Conservation (phyloP, 2,797 vertebrate genomes). For the Thunnus albacares region DNA sequence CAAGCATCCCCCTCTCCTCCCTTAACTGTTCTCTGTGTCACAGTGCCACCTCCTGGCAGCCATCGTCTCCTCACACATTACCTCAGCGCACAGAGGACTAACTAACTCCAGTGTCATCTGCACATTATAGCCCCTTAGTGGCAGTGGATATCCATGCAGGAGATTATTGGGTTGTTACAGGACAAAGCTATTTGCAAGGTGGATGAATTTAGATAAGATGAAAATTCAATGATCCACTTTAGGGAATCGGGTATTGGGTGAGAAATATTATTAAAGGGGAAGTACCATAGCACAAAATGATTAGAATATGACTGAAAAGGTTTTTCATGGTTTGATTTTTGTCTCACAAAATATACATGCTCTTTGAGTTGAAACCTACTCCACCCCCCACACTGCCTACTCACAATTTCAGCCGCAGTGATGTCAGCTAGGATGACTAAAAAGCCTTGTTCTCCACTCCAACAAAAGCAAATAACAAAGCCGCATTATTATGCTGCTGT, state of each 20-base stretch:
- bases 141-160: neutral
- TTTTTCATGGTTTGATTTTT: neutral
- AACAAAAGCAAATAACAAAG: no score
- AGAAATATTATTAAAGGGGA: neutral
- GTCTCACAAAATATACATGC: neutral
- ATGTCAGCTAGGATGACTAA: no score
- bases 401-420: neutral
- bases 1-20: constrained; percentile 31
- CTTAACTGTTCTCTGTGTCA: constrained; percentile 9
- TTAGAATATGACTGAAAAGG: neutral
- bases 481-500: no score
- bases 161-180: neutral
- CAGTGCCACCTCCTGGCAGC: constrained; percentile 46
- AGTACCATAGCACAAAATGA: neutral
- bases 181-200: neutral
- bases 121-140: neutral
- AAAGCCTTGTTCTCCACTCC: no score
- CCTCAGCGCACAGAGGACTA: neutral
- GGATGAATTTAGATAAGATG: neutral
- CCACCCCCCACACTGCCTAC: neutral
- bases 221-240: neutral
- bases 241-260: neutral
- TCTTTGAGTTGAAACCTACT: neutral
- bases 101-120: neutral
- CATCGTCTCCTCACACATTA: constrained; percentile 1